phyloP scores from a whole-genome alignment of 2,113 vertebrate genomes.

The Ochotona curzoniae region DNA sequence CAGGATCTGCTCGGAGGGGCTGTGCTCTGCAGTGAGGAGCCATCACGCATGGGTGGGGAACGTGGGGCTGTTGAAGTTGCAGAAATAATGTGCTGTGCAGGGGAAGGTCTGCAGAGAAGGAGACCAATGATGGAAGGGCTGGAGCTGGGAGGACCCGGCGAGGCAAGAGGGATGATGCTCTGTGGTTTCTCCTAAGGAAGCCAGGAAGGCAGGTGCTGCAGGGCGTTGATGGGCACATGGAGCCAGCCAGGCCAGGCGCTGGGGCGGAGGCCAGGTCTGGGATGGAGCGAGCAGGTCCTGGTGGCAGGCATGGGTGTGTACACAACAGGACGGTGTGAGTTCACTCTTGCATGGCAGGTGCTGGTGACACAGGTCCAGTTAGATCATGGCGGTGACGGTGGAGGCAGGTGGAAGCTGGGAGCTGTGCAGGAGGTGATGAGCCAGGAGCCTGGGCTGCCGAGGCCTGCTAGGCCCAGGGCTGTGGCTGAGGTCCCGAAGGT shows the following conservation, averaged over 20 bases:
- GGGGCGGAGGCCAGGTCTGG: too few species aligned
- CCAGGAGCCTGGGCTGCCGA: background rate
- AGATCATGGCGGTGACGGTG: too few species aligned
- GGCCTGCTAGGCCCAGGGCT: accelerated
- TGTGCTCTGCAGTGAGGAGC: background rate
- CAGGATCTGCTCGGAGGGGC: background rate
- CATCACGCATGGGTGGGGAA: background rate
- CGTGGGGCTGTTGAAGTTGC: background rate
- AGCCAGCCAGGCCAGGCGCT: too few species aligned
- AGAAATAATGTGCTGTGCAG: background rate
- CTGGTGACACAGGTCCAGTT: too few species aligned
- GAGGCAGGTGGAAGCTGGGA: too few species aligned
- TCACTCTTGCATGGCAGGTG: too few species aligned
- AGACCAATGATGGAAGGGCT: background rate
- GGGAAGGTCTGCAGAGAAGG: background rate
- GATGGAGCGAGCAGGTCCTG: too few species aligned
- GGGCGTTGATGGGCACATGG: too few species aligned
- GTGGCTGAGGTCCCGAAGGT: background rate
- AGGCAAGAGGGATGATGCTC: background rate
- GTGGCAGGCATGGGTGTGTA: too few species aligned
- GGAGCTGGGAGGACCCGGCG: background rate
- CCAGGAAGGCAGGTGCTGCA: accelerated
- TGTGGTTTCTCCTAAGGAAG: background rate
- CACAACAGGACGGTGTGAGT: too few species aligned
- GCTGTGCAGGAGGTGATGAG: too few species aligned